Conservation (phyloP, 2,113 vertebrate species). For the Speoplatyrhinus poulsoni region DNA sequence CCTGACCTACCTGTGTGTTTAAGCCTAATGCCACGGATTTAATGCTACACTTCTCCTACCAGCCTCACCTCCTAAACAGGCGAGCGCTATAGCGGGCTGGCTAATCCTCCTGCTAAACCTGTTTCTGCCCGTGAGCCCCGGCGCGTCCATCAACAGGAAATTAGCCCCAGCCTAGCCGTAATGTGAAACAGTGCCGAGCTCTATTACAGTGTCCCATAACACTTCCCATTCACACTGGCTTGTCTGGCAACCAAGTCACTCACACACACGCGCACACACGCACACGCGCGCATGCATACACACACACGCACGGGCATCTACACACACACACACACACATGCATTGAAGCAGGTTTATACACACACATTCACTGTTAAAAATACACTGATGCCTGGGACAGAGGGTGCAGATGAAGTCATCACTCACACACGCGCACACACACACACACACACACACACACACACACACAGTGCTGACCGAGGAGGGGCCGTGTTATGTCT, state of each 20-base stretch:
- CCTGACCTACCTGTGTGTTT: conserved; percentile 16
- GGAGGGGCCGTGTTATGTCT: conserved; percentile 63
- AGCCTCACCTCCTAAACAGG: conserved; percentile 78
- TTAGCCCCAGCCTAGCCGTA: conserved; percentile 64
- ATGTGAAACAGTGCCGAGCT: conserved; percentile 62
- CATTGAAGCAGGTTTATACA: neutral
- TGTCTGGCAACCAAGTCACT: conserved; percentile 12
- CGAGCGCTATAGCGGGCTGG: conserved; percentile 30
- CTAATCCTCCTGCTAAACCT: conserved; percentile 51
- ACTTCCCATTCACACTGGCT: conserved; percentile 47
- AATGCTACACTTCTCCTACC: conserved; percentile 56
- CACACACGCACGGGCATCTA: conserved; percentile 5
- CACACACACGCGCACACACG: neutral
- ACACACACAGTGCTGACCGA: conserved; percentile 49
- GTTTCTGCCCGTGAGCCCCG: conserved; percentile 46
- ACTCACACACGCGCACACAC: conserved; percentile 16
- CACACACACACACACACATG: conserved; percentile 1
- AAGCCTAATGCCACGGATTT: conserved; percentile 47
- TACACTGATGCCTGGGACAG: conserved; percentile 48
- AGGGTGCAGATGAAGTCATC: conserved; percentile 67
- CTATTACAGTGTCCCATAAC: conserved; percentile 12
- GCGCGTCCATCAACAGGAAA: conserved; percentile 70
- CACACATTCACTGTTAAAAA: conserved; percentile 48
- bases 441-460: conserved; percentile 12
- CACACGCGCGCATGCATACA: neutral